Evolutionary conservation across 2,113 vertebrate species (phyloP).

Genomic region (Sorex araneus): DNA sequence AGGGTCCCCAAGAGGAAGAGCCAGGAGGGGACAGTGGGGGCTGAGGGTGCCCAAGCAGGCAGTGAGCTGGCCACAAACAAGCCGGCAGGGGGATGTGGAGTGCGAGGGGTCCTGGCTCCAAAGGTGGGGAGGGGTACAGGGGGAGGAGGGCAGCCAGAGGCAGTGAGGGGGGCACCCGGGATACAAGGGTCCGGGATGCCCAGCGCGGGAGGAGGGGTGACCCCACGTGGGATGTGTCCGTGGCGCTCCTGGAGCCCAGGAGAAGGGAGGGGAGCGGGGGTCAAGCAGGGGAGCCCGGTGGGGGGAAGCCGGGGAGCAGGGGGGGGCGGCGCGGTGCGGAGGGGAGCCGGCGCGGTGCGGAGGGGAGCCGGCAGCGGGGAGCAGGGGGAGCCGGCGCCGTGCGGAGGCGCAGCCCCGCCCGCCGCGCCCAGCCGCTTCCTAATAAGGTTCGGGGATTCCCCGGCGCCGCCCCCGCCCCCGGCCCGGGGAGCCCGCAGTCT

Average conservation of each 20-base stretch:
- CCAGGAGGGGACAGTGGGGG: neutral
- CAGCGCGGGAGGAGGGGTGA: neutral
- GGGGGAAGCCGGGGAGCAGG: too few species aligned
- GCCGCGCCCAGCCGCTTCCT: conserved; percentile 73
- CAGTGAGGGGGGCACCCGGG: neutral
- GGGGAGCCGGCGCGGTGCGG: too few species aligned
- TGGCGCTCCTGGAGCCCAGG: too few species aligned
- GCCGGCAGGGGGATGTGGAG: neutral
- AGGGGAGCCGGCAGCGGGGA: conserved; percentile 30
- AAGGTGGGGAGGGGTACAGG: neutral
- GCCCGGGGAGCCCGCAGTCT: conserved; percentile 61
- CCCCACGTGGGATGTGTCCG: too few species aligned
- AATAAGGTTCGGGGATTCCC: conserved; percentile 86
- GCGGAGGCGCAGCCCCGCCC: conserved; percentile 74
- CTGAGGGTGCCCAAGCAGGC: neutral
- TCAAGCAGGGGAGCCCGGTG: too few species aligned
- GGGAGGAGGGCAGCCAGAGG: neutral
- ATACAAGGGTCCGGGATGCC: neutral
- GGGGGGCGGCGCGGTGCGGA: too few species aligned
- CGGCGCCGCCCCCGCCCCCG: conserved; percentile 84
- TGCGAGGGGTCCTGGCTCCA: fast-evolving
- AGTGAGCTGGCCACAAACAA: too few species aligned
- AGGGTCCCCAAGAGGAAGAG: neutral
- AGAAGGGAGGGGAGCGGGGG: too few species aligned
- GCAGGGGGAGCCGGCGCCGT: conserved; percentile 54